phyloP scores from a whole-genome alignment of 2,888 invertebrate genomes.

The Drosophila sordidapex region DNA sequence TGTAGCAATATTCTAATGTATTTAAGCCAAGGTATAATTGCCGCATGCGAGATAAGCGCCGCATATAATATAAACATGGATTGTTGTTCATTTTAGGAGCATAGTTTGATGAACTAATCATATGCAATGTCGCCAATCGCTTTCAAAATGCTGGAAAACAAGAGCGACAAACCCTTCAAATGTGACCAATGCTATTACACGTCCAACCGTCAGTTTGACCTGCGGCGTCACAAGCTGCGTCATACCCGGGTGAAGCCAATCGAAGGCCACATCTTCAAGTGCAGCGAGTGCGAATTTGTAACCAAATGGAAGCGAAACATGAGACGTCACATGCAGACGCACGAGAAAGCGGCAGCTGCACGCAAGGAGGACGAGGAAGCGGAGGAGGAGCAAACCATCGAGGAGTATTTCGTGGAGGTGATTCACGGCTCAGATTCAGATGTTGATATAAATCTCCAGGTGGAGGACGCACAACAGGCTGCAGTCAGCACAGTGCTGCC shows the following conservation, averaged over 20 bases:
- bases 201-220: constrained; percentile 40
- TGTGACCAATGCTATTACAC: constrained; percentile 42
- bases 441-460: neutral
- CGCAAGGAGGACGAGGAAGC: neutral
- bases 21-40: constrained; percentile 23
- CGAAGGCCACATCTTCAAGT: constrained; percentile 20
- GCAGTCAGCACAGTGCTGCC: neutral
- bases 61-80: constrained; percentile 7
- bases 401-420: constrained; percentile 43
- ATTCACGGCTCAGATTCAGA: constrained; percentile 12
- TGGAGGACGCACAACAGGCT: neutral
- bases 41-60: neutral
- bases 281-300: constrained; percentile 30
- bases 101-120: neutral
- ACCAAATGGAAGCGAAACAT: constrained; percentile 51
- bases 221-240: constrained; percentile 42
- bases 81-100: constrained; percentile 19
- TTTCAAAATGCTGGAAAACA: constrained; percentile 21
- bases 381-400: constrained; percentile 3
- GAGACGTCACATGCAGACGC: constrained; percentile 39
- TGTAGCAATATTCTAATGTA: neutral
- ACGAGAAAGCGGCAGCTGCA: constrained; percentile 1
- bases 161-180: constrained; percentile 19
- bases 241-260: constrained; percentile 24
- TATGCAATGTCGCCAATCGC: neutral